Base-by-base conservation (phyloP, 1,140 invertebrate genomes). In the Drosophila subpulchrella region DNA sequence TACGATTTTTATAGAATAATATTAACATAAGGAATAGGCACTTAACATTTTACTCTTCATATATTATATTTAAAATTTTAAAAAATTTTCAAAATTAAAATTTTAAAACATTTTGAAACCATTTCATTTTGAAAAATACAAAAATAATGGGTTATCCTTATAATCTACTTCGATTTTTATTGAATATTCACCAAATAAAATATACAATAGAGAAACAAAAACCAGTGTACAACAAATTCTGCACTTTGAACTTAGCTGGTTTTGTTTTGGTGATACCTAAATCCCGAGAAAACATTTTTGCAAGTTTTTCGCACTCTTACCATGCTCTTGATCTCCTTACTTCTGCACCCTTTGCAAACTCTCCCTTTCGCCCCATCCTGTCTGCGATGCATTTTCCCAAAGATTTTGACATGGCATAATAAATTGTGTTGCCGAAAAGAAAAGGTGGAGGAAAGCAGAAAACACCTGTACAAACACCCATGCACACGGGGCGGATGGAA, bases 381-480 rank as follows among this genome's bases (percentile, higher is more conserved):
- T 47, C 46, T 56, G 48, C 63, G 56, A 74, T 76, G 78, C 74
- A 71, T 82, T 83, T 78, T 83, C 61, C 80, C 68, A 75, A 83
- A 82, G 79, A 82, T 83, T 82, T 82, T 75, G 80, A 82, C 75
- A 78, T 72, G 78, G 66, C 80, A 82, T 82, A 82, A 82, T 82
- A 82, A 82, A 82, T 82, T 83, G 68, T 82, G 80, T 53, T 72
- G 56, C 39, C 58, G 32, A 48, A 72, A 60, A 73, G 58, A 27
- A 39, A 65, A 42, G 60, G 47, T 36, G 39, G 38, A 68, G 48
- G 27, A 44, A 41, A 46, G 68, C 66, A 71, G 17, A 71, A 71
- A 71, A 82, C 79, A 82, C 75, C 70, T 83, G 80, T 78, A 78
- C 56, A 78, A 74, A 75, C 70, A 82, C 47, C 59, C 41, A 59